Evolutionary conservation across 1,140 invertebrate genomes (phyloP).

Genomic region (Venturia canescens): DNA sequence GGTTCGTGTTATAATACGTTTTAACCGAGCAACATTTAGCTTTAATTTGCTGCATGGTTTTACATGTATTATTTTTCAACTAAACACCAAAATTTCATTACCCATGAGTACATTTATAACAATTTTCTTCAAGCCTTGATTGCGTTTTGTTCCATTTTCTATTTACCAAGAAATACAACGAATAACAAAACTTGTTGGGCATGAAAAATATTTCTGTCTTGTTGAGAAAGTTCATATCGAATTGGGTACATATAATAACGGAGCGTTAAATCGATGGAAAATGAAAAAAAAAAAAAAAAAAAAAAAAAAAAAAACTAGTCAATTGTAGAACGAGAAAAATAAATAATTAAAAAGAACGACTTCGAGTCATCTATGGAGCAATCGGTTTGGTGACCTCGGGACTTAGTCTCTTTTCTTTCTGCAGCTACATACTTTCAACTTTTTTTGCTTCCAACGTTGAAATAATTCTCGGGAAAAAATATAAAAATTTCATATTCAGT

Average conservation of each 20-base stretch:
- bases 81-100: too few species aligned
- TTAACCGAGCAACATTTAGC: too few species aligned
- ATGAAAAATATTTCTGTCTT: background rate
- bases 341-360: background rate
- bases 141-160: background rate
- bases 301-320: background rate
- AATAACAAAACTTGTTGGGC: background rate
- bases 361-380: background rate
- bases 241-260: background rate
- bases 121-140: too few species aligned
- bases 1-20: too few species aligned
- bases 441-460: background rate
- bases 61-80: too few species aligned
- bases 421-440: background rate
- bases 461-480: background rate
- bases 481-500: background rate
- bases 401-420: background rate
- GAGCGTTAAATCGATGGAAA: too few species aligned
- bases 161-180: background rate
- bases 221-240: background rate
- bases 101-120: too few species aligned
- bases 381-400: background rate
- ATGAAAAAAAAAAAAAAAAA: too few species aligned
- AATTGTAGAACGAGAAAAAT: background rate
- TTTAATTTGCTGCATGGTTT: too few species aligned